phyloP scores from a whole-genome alignment of 2,797 vertebrate species.

The Tarsius wallacei region DNA sequence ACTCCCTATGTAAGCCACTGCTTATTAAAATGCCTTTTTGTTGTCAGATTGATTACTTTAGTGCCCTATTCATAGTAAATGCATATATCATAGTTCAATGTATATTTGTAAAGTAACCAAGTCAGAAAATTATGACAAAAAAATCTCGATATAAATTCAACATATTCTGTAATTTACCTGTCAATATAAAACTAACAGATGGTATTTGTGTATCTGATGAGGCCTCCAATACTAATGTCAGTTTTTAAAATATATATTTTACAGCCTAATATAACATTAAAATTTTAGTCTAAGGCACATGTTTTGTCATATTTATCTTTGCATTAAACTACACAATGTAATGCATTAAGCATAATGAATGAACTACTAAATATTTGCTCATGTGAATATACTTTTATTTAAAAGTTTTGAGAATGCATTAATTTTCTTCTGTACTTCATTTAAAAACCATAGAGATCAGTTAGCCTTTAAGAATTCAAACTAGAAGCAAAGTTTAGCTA shows the following conservation, averaged over 20 bases:
- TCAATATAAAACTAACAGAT: neutral
- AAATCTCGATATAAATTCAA: neutral
- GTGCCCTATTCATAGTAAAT: neutral
- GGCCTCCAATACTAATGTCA: neutral
- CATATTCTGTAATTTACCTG: neutral
- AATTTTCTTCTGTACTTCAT: conserved; percentile 25
- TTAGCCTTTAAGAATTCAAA: conserved; percentile 42
- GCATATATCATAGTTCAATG: neutral
- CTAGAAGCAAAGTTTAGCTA: neutral
- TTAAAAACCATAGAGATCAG: conserved; percentile 7
- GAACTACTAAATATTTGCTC: neutral
- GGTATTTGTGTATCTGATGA: neutral
- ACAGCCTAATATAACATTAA: neutral
- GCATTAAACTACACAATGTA: neutral
- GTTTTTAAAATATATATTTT: neutral
- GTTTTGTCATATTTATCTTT: neutral
- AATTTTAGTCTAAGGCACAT: neutral
- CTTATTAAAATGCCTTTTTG: neutral
- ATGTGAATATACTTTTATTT: neutral
- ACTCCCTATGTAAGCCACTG: neutral
- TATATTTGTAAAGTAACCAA: neutral
- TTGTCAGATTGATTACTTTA: neutral
- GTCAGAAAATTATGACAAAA: neutral
- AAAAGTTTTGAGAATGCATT: neutral
- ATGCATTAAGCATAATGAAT: neutral